Conservation (phyloP, 2,888 invertebrate genomes). For the Andrena trimmerana region DNA sequence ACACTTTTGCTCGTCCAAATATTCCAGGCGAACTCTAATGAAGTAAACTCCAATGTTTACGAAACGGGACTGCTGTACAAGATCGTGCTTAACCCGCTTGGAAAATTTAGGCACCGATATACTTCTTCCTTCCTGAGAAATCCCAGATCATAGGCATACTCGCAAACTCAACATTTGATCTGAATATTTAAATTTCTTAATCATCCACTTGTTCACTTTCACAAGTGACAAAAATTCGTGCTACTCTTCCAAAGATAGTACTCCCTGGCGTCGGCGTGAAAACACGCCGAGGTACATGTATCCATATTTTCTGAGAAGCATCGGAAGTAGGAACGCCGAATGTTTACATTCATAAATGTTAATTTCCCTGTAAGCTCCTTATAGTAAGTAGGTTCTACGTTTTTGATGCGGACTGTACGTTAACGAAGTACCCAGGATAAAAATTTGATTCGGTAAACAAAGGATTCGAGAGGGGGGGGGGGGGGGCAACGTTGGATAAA, state of each 20-base stretch:
- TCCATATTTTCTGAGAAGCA: too few relatives aligned
- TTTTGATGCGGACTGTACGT: too few relatives aligned
- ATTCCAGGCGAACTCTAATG: conserved; percentile 14
- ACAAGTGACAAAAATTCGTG: too few relatives aligned
- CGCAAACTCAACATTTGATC: not conserved
- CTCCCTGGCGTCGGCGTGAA: too few relatives aligned
- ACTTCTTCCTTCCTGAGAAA: not conserved
- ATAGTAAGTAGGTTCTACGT: too few relatives aligned
- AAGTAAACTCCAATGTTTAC: conserved; percentile 28
- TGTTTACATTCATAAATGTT: too few relatives aligned
- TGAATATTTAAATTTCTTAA: not conserved
- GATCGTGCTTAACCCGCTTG: not conserved
- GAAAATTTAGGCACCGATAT: not conserved
- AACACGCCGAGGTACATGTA: too few relatives aligned
- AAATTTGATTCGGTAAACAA: not conserved
- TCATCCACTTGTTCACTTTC: too few relatives aligned
- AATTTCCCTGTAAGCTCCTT: too few relatives aligned
- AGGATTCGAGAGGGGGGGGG: not conserved
- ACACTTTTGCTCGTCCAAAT: conserved; percentile 28
- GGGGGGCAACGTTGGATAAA: conserved; percentile 20
- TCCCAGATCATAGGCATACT: not conserved
- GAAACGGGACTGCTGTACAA: conserved; percentile 6
- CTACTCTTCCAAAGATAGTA: too few relatives aligned
- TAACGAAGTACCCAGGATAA: not conserved
- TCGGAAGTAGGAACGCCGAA: too few relatives aligned